A percentile compares a stretch with the other conserved stretches of the same genome.
Evolutionary conservation across 2,797 vertebrate genomes (phyloP).

Genomic region (Lithobates sylvaticus): DNA sequence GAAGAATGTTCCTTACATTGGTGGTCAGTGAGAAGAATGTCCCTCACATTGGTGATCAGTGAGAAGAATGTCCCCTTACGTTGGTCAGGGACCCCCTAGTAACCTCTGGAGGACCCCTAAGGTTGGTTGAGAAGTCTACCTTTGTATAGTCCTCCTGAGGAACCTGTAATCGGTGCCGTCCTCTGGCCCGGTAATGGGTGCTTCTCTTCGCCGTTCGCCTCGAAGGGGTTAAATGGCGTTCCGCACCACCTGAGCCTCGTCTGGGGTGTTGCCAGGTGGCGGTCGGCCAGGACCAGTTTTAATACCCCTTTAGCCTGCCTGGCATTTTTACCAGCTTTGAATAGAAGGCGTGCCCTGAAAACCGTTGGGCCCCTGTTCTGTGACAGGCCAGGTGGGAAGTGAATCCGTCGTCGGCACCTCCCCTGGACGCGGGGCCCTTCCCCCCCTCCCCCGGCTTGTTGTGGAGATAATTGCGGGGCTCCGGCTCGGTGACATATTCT

Average conservation of each 20-base stretch:
- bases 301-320: conserved; percentile 38
- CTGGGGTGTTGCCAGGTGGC: conserved; percentile 32
- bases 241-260: conserved; percentile 22
- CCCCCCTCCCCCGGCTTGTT: not conserved
- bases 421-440: not conserved
- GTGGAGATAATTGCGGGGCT: conserved; percentile 26
- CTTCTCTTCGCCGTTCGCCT: not conserved
- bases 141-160: not conserved
- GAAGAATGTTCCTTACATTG: too few species aligned
- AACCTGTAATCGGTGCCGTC: not conserved
- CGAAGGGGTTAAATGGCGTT: not conserved
- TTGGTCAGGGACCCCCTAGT: too few species aligned
- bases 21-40: too few species aligned
- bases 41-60: too few species aligned
- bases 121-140: too few species aligned
- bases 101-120: too few species aligned
- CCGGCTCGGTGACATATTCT: conserved; percentile 1
- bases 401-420: not conserved
- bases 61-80: too few species aligned
- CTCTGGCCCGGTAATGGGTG: not conserved
- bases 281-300: conserved; percentile 6
- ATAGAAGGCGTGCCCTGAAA: conserved; percentile 50
- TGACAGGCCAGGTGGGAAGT: conserved; percentile 32
- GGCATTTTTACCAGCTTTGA: conserved; percentile 32
- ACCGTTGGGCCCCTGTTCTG: conserved; percentile 26